Evolutionary conservation across 2,888 invertebrate genomes (phyloP).

Genomic region (Eustalomyia histrio): DNA sequence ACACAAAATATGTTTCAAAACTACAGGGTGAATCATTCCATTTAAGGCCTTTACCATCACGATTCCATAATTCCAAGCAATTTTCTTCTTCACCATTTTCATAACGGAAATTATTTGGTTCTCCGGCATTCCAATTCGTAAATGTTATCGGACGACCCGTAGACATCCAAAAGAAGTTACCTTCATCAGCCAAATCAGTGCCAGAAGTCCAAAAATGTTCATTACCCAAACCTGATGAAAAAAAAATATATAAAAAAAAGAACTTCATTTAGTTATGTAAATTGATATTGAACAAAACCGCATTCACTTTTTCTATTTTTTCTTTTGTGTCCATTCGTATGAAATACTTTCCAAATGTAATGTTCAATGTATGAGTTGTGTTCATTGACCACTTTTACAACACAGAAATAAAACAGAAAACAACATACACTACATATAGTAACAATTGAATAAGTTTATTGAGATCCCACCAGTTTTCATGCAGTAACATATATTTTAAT

Average conservation of each 20-base stretch:
- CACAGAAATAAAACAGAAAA: background rate
- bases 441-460: constrained; percentile 30
- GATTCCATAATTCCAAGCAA: constrained; percentile 92
- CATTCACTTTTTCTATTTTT: constrained; percentile 42
- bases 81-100: constrained; percentile 97
- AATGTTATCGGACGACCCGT: constrained; percentile 93
- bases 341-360: constrained; percentile 29
- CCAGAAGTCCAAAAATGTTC: constrained; percentile 97
- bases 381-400: background rate
- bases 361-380: background rate
- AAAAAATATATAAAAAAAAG: background rate
- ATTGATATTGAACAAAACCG: constrained; percentile 43
- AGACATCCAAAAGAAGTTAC: constrained; percentile 96
- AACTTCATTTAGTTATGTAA: constrained; percentile 22
- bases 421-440: constrained; percentile 8
- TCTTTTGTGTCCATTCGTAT: constrained; percentile 14
- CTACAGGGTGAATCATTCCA: constrained; percentile 97
- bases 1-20: constrained; percentile 95
- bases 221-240: constrained; percentile 86
- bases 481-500: background rate
- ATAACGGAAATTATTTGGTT: constrained; percentile 93
- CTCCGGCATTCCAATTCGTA: constrained; percentile 96
- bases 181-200: constrained; percentile 94
- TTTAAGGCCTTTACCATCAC: constrained; percentile 94
- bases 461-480: constrained; percentile 1